These are phyloP conservation scores for Lordiphosa andalusiaca DNA, from an alignment of 2,888 invertebrate species.

Conservation along the genomic window DNA sequence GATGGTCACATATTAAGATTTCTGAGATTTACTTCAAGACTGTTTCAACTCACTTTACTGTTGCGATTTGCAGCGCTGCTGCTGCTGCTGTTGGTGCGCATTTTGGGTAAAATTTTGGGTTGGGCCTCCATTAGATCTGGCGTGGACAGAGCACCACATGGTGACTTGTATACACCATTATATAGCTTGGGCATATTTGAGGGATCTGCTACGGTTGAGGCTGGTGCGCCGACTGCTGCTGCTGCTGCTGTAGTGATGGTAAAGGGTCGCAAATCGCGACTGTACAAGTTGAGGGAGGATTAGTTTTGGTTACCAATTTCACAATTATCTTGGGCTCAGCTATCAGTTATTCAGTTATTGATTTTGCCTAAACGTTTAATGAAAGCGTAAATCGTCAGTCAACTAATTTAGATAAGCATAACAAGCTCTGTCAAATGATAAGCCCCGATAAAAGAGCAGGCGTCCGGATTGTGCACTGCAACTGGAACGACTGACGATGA, in stretches of 20 bases:
- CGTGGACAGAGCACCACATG: conserved; percentile 42
- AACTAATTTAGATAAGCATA: conserved; percentile 49
- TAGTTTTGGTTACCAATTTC: conserved; percentile 41
- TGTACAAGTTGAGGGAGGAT: conserved; percentile 16
- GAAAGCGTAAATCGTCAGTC: conserved; percentile 21
- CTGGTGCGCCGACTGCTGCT: conserved; percentile 4
- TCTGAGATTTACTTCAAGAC: background rate
- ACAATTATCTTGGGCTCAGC: conserved; percentile 39
- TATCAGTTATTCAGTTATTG: conserved; percentile 57
- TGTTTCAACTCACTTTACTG: conserved; percentile 63
- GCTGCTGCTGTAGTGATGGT: conserved; percentile 45
- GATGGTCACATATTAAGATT: background rate
- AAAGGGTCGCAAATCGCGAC: conserved; percentile 59
- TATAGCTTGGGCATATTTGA: conserved; percentile 71
- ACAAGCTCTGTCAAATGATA: conserved; percentile 37
- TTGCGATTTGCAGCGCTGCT: conserved; percentile 31
- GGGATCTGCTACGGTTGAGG: conserved; percentile 8
- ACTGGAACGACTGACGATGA: conserved; percentile 10
- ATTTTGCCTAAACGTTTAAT: conserved; percentile 46
- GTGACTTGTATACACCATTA: conserved; percentile 45
- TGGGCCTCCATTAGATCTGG: conserved; percentile 74
- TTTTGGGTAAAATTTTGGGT: conserved; percentile 61
- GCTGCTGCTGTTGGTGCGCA: conserved; percentile 53
- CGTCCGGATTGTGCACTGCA: conserved; percentile 22
- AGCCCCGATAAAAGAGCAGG: conserved; percentile 2